Conservation (phyloP, 53 echinoderm and acorn worm species). For the Echinometra lucunter region DNA sequence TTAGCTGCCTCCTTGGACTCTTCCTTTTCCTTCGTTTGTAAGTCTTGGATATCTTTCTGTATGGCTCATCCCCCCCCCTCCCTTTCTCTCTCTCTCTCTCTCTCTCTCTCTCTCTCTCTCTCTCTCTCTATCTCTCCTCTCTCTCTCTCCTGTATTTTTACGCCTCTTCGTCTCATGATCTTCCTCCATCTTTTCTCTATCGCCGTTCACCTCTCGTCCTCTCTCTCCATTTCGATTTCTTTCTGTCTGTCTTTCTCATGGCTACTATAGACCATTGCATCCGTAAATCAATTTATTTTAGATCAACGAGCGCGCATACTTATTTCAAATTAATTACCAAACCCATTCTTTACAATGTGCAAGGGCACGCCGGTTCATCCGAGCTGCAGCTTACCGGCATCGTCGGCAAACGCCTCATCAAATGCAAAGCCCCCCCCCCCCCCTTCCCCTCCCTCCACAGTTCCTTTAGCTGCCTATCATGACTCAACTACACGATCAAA, state of each 20-base stretch:
- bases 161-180: too few species aligned
- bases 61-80: background rate
- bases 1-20: too few species aligned
- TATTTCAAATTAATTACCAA: background rate
- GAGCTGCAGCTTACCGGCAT: background rate
- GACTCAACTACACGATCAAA: constrained; percentile 40
- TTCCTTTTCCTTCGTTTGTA: too few species aligned
- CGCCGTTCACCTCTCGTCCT: background rate
- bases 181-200: background rate
- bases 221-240: background rate
- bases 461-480: constrained; percentile 10
- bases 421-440: background rate
- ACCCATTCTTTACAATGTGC: background rate
- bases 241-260: too few species aligned
- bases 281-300: background rate
- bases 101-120: background rate
- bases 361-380: background rate
- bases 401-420: background rate
- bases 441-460: too few species aligned
- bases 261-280: too few species aligned
- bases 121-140: background rate
- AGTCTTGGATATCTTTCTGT: too few species aligned
- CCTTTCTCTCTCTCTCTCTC: background rate
- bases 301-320: background rate
- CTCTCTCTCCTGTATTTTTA: background rate